A percentile compares a stretch with the other conserved stretches of the same genome.
Conservation (phyloP, 2,113 vertebrate genomes). For the Cynocephalus volans region DNA sequence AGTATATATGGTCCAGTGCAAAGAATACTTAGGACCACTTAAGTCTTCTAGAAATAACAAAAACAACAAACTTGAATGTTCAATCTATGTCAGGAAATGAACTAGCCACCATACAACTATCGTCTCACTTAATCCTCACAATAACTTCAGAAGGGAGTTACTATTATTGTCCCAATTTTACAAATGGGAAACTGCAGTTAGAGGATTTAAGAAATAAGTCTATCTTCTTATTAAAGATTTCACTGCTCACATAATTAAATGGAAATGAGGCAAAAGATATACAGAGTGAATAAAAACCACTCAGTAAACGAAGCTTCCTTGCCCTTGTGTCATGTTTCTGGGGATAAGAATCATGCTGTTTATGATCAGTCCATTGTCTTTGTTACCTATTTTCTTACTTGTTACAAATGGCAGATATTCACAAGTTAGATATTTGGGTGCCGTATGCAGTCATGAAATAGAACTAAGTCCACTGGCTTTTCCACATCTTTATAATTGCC, state of each 20-base stretch:
- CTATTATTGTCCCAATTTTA: neutral
- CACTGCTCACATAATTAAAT: neutral
- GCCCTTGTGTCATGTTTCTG: neutral
- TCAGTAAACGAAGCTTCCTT: neutral
- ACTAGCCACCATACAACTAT: neutral
- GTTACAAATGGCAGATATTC: neutral
- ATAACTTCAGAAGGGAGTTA: neutral
- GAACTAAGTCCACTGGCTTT: neutral
- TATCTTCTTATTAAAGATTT: constrained; percentile 23
- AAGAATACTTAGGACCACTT: neutral
- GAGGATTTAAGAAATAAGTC: constrained; percentile 3
- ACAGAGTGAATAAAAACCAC: neutral
- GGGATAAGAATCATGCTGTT: neutral
- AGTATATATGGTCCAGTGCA: neutral
- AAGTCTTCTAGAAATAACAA: constrained; percentile 33
- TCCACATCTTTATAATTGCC: neutral
- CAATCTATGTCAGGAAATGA: neutral
- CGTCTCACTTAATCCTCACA: neutral
- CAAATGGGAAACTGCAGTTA: neutral
- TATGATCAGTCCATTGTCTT: neutral
- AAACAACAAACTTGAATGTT: neutral
- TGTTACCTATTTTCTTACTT: neutral
- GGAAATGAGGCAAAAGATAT: constrained; percentile 11
- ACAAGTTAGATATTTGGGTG: neutral
- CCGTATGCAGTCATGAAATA: neutral